Evolutionary conservation across 2,113 vertebrate genomes (phyloP).

Genomic region (Bucco capensis): DNA sequence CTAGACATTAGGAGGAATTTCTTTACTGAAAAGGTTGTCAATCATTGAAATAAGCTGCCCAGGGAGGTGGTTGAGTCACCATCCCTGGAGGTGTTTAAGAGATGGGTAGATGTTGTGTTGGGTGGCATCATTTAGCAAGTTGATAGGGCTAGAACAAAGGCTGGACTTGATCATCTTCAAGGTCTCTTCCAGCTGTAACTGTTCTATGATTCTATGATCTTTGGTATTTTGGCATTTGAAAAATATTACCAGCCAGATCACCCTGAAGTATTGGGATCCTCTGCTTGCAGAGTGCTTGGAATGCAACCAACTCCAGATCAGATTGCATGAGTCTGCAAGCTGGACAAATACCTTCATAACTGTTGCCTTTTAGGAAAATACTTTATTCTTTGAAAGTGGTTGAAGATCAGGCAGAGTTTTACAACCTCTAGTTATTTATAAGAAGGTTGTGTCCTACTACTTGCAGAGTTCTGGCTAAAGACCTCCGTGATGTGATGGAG

Average conservation of each 20-base stretch:
- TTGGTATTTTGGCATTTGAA: background rate
- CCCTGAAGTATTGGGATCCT: background rate
- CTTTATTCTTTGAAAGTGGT: conserved; percentile 35
- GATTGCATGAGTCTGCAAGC: background rate
- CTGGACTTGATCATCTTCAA: no score
- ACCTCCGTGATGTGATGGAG: background rate
- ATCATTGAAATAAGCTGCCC: no score
- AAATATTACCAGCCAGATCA: background rate
- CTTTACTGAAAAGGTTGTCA: no score
- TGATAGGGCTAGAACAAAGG: no score
- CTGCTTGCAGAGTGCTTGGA: background rate
- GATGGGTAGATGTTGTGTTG: no score
- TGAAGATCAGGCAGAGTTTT: conserved; percentile 10
- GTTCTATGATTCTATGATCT: no score
- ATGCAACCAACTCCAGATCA: background rate
- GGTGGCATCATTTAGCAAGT: no score
- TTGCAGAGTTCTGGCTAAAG: background rate
- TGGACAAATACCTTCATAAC: background rate
- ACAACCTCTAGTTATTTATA: conserved; percentile 14
- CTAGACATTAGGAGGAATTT: no score
- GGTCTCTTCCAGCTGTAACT: no score
- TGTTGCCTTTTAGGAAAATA: conserved; percentile 15
- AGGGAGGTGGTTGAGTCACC: no score
- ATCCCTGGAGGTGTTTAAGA: no score
- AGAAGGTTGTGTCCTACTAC: background rate